phyloP scores from a whole-genome alignment of 2,113 vertebrate species.

The Galeopterus variegatus region DNA sequence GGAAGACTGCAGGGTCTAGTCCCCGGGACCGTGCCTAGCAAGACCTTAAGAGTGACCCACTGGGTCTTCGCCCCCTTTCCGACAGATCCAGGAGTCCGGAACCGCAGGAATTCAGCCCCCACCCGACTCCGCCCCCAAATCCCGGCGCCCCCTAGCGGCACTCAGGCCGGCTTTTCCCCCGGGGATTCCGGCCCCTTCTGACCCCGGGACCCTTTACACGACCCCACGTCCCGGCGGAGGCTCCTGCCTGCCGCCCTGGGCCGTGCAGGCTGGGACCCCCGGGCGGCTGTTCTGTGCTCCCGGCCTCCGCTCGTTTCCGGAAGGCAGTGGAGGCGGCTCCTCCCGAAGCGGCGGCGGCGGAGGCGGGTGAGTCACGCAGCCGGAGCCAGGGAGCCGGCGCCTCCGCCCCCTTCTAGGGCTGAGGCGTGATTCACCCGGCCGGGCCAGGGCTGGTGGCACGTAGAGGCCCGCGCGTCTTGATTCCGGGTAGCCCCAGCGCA shows the following conservation, averaged over 20 bases:
- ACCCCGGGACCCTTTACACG: not conserved
- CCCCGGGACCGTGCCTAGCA: not conserved
- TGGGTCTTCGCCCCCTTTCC: not conserved
- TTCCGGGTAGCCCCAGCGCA: not conserved
- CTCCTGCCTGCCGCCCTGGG: not conserved
- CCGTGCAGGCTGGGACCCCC: not conserved
- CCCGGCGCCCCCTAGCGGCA: slow-evolving; percentile 67
- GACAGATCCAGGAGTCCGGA: slow-evolving; percentile 3
- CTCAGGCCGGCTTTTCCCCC: not conserved
- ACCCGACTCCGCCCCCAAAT: slow-evolving; percentile 12
- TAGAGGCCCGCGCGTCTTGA: slow-evolving; percentile 43
- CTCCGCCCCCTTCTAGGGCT: slow-evolving; percentile 80
- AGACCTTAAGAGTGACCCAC: not conserved
- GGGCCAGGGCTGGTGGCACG: slow-evolving; percentile 32
- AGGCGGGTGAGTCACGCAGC: slow-evolving; percentile 85
- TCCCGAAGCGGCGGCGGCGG: slow-evolving; percentile 80
- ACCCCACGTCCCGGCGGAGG: not conserved
- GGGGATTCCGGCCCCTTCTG: not conserved
- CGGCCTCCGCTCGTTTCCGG: slow-evolving; percentile 71
- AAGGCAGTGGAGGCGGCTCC: slow-evolving; percentile 76
- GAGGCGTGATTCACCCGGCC: slow-evolving; percentile 83
- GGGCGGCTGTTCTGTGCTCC: not conserved
- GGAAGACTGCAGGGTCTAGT: not conserved
- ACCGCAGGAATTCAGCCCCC: slow-evolving; percentile 79
- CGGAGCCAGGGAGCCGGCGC: slow-evolving; percentile 83